Conservation (phyloP, 2,888 invertebrate species). For the Nomada ruficornis region DNA sequence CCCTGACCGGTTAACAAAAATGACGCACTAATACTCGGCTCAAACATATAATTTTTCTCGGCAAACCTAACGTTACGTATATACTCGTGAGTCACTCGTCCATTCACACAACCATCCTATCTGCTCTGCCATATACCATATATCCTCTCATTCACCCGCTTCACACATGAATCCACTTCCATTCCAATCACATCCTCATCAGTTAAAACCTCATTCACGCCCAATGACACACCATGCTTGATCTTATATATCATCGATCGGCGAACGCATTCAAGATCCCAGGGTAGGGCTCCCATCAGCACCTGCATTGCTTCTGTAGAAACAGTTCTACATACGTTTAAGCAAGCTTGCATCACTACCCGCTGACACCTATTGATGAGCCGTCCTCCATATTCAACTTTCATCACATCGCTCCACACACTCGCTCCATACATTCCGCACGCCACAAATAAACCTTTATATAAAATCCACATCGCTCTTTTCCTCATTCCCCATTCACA, state of each 20-base stretch:
- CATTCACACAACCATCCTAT: constrained; percentile 17
- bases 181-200: not conserved
- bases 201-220: not conserved
- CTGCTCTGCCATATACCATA: constrained; percentile 27
- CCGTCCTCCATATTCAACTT: constrained; percentile 5
- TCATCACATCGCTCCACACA: constrained; percentile 34
- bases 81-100: constrained; percentile 20
- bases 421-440: constrained; percentile 46
- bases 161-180: too few species aligned
- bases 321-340: constrained; percentile 57
- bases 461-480: not conserved
- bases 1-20: constrained; percentile 22
- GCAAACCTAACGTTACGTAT: constrained; percentile 19
- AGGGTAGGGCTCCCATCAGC: constrained; percentile 45
- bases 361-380: constrained; percentile 26
- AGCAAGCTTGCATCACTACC: constrained; percentile 47
- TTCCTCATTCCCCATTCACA: constrained; percentile 49
- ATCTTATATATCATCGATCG: not conserved
- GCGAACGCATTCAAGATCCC: constrained; percentile 50
- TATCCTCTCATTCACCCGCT: too few species aligned
- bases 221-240: not conserved
- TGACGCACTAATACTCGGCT: constrained; percentile 1
- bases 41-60: not conserved
- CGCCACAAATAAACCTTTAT: constrained; percentile 35
- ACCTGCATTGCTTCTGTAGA: constrained; percentile 61